A percentile compares a stretch with the other conserved stretches of the same genome.
These are phyloP conservation scores for Anoplophora glabripennis DNA, from an alignment of 1,140 invertebrate species.

Conservation along the genomic window DNA sequence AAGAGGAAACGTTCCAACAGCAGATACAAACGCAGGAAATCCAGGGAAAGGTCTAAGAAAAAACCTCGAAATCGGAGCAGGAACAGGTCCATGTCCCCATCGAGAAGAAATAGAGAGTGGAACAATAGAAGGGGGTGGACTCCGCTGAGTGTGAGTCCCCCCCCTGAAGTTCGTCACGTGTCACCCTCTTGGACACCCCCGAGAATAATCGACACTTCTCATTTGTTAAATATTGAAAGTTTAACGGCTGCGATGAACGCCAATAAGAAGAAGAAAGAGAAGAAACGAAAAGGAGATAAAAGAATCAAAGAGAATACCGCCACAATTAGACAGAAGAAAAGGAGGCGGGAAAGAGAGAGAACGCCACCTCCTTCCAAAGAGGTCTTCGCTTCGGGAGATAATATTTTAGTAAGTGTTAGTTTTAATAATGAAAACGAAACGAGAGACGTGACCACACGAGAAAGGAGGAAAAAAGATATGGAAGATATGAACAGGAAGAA, in stretches of 20 bases:
- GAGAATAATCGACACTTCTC: conserved; percentile 35
- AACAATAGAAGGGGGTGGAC: conserved; percentile 32
- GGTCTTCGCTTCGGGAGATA: conserved; percentile 87
- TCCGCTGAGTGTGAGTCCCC: conserved; percentile 45
- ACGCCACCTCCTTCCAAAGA: conserved; percentile 74
- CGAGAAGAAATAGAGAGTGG: conserved; percentile 21
- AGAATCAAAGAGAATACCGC: conserved; percentile 50
- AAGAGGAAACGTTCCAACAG: conserved; percentile 43
- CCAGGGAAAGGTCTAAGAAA: conserved; percentile 35
- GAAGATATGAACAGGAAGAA: conserved; percentile 51
- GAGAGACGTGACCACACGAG: conserved; percentile 52
- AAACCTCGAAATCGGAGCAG: conserved; percentile 26
- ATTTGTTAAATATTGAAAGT: conserved; percentile 45
- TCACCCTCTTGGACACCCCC: conserved; percentile 53
- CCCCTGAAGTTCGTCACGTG: conserved; percentile 22
- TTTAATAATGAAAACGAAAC: conserved; percentile 73
- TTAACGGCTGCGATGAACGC: conserved; percentile 56
- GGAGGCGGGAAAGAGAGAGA: conserved; percentile 52
- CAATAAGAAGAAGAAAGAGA: conserved; percentile 60
- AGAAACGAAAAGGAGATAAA: conserved; percentile 49
- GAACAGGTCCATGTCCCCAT: conserved; percentile 26
- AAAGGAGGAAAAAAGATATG: conserved; percentile 51
- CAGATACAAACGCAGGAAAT: conserved; percentile 36
- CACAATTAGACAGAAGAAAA: conserved; percentile 54
- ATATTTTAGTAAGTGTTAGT: conserved; percentile 87